These are phyloP conservation scores for Trissolcus brochymenae DNA, from an alignment of 2,888 invertebrate genomes.

Conservation along the genomic window DNA sequence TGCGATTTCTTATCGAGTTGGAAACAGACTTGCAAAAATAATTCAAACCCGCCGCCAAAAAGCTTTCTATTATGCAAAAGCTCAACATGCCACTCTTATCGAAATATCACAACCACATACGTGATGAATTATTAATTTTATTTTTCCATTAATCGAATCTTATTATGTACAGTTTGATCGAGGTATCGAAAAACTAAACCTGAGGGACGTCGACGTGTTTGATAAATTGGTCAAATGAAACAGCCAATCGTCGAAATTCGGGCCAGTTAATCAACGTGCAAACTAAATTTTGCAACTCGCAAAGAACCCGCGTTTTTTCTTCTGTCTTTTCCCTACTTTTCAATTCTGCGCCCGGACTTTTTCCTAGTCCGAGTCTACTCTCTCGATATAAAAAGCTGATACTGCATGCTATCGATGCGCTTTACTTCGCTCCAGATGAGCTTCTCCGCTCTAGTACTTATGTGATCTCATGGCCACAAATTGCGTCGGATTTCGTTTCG, in stretches of 20 bases:
- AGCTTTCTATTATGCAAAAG: too few relatives aligned
- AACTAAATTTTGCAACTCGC: constrained; percentile 41
- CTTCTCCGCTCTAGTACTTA: constrained; percentile 9
- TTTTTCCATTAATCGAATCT: too few relatives aligned
- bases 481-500: not conserved
- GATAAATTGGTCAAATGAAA: not conserved
- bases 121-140: too few relatives aligned
- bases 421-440: constrained; percentile 18
- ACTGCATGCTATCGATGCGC: constrained; percentile 9
- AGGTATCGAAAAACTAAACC: not conserved
- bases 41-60: too few relatives aligned
- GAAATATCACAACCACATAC: too few relatives aligned
- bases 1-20: constrained; percentile 2
- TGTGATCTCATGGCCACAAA: not conserved
- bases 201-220: not conserved
- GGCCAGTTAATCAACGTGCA: constrained; percentile 43
- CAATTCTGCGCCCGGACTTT: constrained; percentile 24
- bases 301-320: constrained; percentile 16
- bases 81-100: too few relatives aligned
- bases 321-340: constrained; percentile 22
- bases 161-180: too few relatives aligned
- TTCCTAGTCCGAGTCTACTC: constrained; percentile 8
- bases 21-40: too few relatives aligned
- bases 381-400: constrained; percentile 9
- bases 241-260: not conserved